phyloP scores from a whole-genome alignment of 1,140 invertebrate genomes.

The Metopolophium dirhodum region DNA sequence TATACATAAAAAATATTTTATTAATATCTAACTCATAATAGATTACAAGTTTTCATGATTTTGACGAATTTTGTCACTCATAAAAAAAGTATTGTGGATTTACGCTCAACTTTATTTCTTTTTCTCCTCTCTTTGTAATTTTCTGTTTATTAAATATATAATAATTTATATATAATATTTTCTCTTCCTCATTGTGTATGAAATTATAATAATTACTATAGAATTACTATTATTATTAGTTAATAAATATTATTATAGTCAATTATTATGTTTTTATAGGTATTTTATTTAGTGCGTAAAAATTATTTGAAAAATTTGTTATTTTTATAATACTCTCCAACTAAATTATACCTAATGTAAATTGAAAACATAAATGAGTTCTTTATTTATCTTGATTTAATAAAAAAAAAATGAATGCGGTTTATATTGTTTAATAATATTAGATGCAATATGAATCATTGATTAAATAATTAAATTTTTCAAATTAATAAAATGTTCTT shows the following conservation, averaged over 20 bases:
- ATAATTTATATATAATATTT: too few relatives aligned
- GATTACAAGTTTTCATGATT: too few relatives aligned
- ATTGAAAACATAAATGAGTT: neutral
- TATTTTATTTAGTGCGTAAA: neutral
- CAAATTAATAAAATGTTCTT: neutral
- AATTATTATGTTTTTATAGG: neutral
- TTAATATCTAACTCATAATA: too few relatives aligned
- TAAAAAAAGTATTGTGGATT: too few relatives aligned
- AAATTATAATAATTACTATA: neutral
- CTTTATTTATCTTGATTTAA: neutral
- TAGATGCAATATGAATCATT: neutral
- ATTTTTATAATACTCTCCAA: neutral
- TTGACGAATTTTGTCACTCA: too few relatives aligned
- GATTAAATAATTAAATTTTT: conserved; percentile 9
- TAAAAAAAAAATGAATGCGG: too few relatives aligned
- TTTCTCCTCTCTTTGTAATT: neutral
- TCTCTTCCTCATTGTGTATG: neutral
- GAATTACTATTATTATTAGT: too few relatives aligned
- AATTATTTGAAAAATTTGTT: neutral
- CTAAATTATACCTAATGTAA: neutral
- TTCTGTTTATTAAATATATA: neutral
- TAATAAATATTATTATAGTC: too few relatives aligned
- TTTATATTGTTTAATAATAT: neutral
- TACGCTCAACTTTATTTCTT: too few relatives aligned
- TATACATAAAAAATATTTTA: too few relatives aligned